Conservation (phyloP, 1,140 invertebrate species). For the silkworm (Bombyx mori) region DNA sequence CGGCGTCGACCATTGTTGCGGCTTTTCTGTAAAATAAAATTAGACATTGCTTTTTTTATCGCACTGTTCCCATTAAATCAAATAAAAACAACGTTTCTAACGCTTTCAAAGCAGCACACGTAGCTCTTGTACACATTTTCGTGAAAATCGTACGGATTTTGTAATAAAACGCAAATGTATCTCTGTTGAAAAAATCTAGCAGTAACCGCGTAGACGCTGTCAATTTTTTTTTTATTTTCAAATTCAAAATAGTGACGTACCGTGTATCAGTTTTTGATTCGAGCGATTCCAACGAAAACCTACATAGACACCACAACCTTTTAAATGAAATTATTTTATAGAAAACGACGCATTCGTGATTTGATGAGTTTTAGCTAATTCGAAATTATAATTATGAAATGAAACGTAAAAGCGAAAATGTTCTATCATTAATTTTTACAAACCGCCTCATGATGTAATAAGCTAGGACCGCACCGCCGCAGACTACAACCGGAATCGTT, state of each 20-base stretch:
- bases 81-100: conserved; percentile 32
- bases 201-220: neutral
- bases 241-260: conserved; percentile 39
- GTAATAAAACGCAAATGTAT: conserved; percentile 1
- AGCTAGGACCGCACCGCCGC: conserved; percentile 61
- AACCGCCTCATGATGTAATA: conserved; percentile 70
- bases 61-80: conserved; percentile 2
- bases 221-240: conserved; percentile 10
- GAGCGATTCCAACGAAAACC: conserved; percentile 21
- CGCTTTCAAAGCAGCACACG: conserved; percentile 62
- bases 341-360: neutral
- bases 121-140: conserved; percentile 64
- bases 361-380: neutral
- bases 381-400: conserved; percentile 1
- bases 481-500: conserved; percentile 63
- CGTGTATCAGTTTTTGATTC: conserved; percentile 19
- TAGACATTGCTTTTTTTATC: neutral
- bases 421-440: conserved; percentile 32
- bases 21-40: conserved; percentile 74
- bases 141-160: conserved; percentile 1
- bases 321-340: conserved; percentile 1
- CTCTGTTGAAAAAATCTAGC: neutral
- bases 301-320: conserved; percentile 4
- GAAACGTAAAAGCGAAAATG: neutral
- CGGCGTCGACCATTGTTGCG: conserved; percentile 88